These are phyloP conservation scores for Lasioglossum villosulum DNA, from an alignment of 2,888 invertebrate genomes.

Conservation along the genomic window DNA sequence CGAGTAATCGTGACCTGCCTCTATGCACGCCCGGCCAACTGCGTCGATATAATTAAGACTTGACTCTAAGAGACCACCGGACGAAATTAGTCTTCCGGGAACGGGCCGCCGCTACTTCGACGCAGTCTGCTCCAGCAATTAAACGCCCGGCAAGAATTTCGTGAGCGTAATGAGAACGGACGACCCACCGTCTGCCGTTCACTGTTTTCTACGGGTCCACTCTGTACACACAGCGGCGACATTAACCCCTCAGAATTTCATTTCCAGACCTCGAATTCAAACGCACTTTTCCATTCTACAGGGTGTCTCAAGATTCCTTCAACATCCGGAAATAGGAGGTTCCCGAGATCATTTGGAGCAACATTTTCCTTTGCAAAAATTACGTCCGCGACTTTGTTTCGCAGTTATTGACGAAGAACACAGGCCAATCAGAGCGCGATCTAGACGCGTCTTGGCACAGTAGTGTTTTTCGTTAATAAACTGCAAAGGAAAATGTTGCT, in stretches of 20 bases:
- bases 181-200: not conserved
- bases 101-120: not conserved
- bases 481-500: too few species aligned
- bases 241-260: not conserved
- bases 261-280: too few species aligned
- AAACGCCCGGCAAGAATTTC: conserved; percentile 23
- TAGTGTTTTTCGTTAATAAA: too few species aligned
- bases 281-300: too few species aligned
- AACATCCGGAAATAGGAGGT: too few species aligned
- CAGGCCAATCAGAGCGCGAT: too few species aligned
- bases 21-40: conserved; percentile 66
- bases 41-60: conserved; percentile 75
- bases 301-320: too few species aligned
- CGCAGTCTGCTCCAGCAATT: conserved; percentile 23
- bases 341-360: too few species aligned
- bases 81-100: conserved; percentile 68
- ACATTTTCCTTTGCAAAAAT: too few species aligned
- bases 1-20: conserved; percentile 72
- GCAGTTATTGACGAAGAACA: too few species aligned
- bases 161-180: not conserved
- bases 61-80: conserved; percentile 58
- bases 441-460: too few species aligned
- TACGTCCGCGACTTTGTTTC: too few species aligned
- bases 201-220: not conserved
- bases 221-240: not conserved